Percentiles rank a stretch among this genome's conserved stretches.
Conservation (phyloP, 2,113 vertebrate species). For the Epinephelus fuscoguttatus region DNA sequence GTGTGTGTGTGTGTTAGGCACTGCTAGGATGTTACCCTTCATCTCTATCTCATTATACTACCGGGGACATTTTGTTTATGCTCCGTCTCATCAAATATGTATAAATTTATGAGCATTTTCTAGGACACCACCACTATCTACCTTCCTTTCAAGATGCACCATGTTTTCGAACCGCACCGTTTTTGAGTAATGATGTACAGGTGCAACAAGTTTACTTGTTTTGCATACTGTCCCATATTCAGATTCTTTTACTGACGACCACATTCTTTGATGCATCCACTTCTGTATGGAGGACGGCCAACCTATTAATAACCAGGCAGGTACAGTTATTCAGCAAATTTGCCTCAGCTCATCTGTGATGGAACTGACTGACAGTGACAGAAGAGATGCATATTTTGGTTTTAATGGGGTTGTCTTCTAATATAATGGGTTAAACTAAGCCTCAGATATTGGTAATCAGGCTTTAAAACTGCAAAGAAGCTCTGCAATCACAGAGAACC, state of each 20-base stretch:
- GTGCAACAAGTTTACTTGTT: slow-evolving; percentile 54
- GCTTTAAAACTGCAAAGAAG: slow-evolving; percentile 1
- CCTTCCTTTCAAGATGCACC: slow-evolving; percentile 50
- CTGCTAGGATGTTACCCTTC: slow-evolving; percentile 43
- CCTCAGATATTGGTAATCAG: slow-evolving; percentile 22
- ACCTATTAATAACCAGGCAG: slow-evolving; percentile 9
- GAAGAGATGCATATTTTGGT: background rate
- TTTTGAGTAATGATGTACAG: slow-evolving; percentile 51
- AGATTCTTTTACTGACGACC: background rate
- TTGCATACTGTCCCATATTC: slow-evolving; percentile 49
- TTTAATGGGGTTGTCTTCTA: slow-evolving; percentile 33
- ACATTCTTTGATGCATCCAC: slow-evolving; percentile 28
- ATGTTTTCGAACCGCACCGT: slow-evolving; percentile 24
- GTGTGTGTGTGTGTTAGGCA: slow-evolving; percentile 1
- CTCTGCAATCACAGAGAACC: background rate
- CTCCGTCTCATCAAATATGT: slow-evolving; percentile 71
- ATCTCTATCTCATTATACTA: slow-evolving; percentile 65
- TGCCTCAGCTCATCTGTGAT: slow-evolving; percentile 20
- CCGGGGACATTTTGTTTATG: slow-evolving; percentile 71
- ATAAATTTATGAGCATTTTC: slow-evolving; percentile 70
- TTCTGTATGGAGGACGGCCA: slow-evolving; percentile 6
- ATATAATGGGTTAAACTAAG: slow-evolving; percentile 31
- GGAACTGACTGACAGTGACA: background rate
- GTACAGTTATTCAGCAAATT: background rate
- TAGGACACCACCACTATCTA: slow-evolving; percentile 59